phyloP scores from a whole-genome alignment of 2,888 invertebrate genomes.

The Spatulosminthurus flaviceps region DNA sequence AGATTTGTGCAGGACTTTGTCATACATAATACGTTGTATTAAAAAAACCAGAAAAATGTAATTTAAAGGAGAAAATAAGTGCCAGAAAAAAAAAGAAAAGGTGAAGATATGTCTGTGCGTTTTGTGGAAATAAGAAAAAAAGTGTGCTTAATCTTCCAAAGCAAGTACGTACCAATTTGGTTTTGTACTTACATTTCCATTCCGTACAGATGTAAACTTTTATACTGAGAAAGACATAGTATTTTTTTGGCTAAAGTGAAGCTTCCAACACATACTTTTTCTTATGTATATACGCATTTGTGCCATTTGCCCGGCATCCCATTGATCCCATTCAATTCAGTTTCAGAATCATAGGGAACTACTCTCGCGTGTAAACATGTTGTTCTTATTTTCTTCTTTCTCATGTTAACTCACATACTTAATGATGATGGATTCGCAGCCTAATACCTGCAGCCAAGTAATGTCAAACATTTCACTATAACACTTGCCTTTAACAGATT shows the following conservation, averaged over 20 bases:
- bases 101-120: background rate
- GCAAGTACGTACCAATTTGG: no score
- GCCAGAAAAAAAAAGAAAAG: background rate
- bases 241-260: no score
- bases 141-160: slow-evolving; percentile 2
- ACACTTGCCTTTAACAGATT: background rate
- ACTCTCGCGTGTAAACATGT: slow-evolving; percentile 24
- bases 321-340: slow-evolving; percentile 5
- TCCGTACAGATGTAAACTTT: background rate
- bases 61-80: background rate
- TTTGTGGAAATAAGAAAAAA: background rate
- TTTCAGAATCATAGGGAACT: slow-evolving; percentile 31
- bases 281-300: slow-evolving; percentile 11
- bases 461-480: background rate
- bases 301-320: slow-evolving; percentile 29
- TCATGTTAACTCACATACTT: background rate
- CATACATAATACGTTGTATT: background rate
- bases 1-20: no score
- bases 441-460: background rate
- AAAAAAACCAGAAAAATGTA: background rate
- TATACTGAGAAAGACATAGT: background rate
- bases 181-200: background rate
- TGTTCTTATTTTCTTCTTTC: background rate
- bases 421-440: background rate
- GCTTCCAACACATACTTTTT: no score